Conservation (phyloP, 2,888 invertebrate genomes). For the Troides aeacus region DNA sequence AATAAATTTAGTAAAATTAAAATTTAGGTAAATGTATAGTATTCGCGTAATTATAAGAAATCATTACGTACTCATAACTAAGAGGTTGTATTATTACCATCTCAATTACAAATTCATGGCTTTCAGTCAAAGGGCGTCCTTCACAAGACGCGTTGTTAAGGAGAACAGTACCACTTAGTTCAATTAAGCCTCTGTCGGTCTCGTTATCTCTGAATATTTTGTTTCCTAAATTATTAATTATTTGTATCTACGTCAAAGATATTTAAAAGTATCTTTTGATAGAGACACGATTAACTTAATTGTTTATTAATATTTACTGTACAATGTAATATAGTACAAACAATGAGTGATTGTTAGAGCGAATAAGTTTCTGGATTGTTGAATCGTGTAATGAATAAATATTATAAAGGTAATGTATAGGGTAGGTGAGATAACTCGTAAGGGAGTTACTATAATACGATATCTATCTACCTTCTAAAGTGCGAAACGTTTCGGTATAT, state of each 20-base stretch:
- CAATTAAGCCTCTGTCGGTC: conserved; percentile 12
- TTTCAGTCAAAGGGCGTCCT: conserved; percentile 20
- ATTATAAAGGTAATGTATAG: no score
- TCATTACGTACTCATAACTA: neutral
- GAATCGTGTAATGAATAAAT: no score
- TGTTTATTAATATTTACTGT: no score
- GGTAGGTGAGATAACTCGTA: no score
- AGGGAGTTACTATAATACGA: no score
- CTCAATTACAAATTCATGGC: conserved; percentile 22
- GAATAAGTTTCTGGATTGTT: neutral
- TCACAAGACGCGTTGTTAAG: conserved; percentile 16
- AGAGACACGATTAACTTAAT: neutral
- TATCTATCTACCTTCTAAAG: no score
- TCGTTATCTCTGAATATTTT: neutral
- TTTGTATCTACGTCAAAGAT: neutral
- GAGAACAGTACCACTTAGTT: conserved; percentile 21
- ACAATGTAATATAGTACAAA: no score
- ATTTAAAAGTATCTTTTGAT: no score
- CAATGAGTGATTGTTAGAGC: neutral
- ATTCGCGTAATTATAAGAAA: neutral
- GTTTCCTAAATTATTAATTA: neutral
- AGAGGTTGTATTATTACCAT: conserved; percentile 7
- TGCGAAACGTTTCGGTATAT: no score
- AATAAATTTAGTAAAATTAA: no score
- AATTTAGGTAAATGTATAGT: neutral